Evolutionary conservation across 2,888 invertebrate genomes (phyloP), one percentile per base, ranked within the genome.

Genomic region (Chymomyza procnemis): DNA sequence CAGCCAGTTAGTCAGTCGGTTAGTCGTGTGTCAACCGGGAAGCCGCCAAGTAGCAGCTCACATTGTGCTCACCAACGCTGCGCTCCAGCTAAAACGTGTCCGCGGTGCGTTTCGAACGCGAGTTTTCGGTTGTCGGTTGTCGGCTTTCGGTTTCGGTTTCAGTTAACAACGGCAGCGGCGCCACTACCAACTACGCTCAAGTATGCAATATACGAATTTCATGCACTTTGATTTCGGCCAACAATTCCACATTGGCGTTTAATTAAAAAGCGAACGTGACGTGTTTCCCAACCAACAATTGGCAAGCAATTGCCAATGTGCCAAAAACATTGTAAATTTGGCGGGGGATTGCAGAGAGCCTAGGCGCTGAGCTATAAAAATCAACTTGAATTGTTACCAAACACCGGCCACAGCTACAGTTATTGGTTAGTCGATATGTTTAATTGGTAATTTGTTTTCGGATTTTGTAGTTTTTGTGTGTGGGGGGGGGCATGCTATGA

Each of bases 21-120:
- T 87, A 88, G 88, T 88, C 88, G 89, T 86, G 79, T 82, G 87
- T 87, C 88, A 87, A 83, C 88, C 88, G 87, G 83, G 85, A 79
- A 86, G 76, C 89, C 80, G 87, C 76, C 75, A 80, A 84, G 81
- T 86, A 74, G 71, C 85, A 74, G 71, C 60, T 46, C 16, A 14
- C 22, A 48, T 18, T 14, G 18, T 19, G 55, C 30, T 54, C n/a
- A 54, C 50, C 50, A 16, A 8, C 50, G 50, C 48, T 14, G 22
- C 22, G 22, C 26, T 26, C 1, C 16, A 50, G 3, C 50, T 50
- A 4, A n/a, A 50, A 41, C 16, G 50, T 19, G 50, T 50, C 26
- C 26, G 26, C 50, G 50, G 50, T n/a, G 50, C 50, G 50, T 50
- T 16, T 50, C 34, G 12, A 41, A 41, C 34, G 34, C 34, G 34